Conservation (phyloP, 2,797 vertebrate genomes). For the Tachyglossus aculeatus region DNA sequence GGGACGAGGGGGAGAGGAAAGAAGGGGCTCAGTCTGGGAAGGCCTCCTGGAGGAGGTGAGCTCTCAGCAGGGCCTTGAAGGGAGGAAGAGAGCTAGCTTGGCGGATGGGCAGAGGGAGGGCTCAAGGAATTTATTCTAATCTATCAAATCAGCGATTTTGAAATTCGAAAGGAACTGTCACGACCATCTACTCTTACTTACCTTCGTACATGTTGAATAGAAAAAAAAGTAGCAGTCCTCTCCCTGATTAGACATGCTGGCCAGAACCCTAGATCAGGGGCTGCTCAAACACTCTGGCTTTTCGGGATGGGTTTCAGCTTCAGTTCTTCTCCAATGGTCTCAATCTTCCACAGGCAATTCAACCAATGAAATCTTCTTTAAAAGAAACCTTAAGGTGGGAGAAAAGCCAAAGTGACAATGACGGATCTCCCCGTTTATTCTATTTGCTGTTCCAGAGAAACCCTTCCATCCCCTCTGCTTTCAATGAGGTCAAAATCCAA, state of each 20-base stretch:
- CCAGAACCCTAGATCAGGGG: background rate
- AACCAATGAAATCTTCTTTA: constrained; percentile 70
- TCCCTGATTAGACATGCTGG: constrained; percentile 87
- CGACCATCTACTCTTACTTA: too few relatives aligned
- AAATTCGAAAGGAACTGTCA: too few relatives aligned
- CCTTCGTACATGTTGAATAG: constrained; percentile 94
- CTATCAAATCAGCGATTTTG: too few relatives aligned
- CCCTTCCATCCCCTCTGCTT: too few relatives aligned
- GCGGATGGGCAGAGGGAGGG: too few relatives aligned
- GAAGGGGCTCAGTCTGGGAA: too few relatives aligned
- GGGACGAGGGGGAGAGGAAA: too few relatives aligned
- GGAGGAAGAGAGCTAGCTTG: too few relatives aligned
- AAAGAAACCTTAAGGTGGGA: constrained; percentile 58
- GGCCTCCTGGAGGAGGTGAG: too few relatives aligned
- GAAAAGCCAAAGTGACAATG: constrained; percentile 27
- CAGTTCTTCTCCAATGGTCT: constrained; percentile 39
- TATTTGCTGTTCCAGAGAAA: background rate
- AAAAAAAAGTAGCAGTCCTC: constrained; percentile 98
- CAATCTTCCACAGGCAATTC: constrained; percentile 62
- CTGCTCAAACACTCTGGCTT: constrained; percentile 46
- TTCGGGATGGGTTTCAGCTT: constrained; percentile 44
- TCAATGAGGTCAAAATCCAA: too few relatives aligned
- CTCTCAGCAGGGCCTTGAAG: too few relatives aligned
- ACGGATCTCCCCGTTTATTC: constrained; percentile 8
- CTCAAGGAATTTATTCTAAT: too few relatives aligned